Conservation (phyloP, 1,140 invertebrate genomes). For the Drosophila takahashii region DNA sequence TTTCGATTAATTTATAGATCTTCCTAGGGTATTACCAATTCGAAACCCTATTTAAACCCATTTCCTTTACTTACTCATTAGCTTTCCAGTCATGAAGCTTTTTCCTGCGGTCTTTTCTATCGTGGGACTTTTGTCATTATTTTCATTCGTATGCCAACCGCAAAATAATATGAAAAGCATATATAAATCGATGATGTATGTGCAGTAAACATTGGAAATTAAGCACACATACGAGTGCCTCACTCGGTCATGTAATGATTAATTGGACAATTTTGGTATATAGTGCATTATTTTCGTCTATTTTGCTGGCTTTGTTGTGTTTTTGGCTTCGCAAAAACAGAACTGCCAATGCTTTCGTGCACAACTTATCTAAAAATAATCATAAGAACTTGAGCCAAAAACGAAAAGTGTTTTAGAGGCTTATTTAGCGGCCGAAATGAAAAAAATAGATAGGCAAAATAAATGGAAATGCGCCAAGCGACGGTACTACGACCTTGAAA, state of each 20-base stretch:
- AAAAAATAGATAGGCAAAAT: conserved; percentile 29
- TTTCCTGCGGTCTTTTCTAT: conserved; percentile 25
- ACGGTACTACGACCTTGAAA: conserved; percentile 63
- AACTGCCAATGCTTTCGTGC: conserved; percentile 36
- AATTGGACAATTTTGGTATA: conserved; percentile 50
- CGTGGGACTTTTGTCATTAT: conserved; percentile 15
- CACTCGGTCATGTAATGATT: conserved; percentile 59
- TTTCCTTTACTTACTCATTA: conserved; percentile 17
- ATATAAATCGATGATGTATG: conserved; percentile 34
- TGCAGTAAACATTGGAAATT: conserved; percentile 2
- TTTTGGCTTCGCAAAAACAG: conserved; percentile 24
- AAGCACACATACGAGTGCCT: background rate
- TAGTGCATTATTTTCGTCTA: conserved; percentile 37
- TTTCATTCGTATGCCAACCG: conserved; percentile 16
- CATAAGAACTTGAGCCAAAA: conserved; percentile 77
- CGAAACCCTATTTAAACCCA: background rate
- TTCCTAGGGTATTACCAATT: conserved; percentile 5
- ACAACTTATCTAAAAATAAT: conserved; percentile 74
- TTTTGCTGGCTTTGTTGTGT: conserved; percentile 20
- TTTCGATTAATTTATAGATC: background rate
- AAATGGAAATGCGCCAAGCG: conserved; percentile 54
- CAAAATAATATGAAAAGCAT: conserved; percentile 28
- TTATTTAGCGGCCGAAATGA: conserved; percentile 25
- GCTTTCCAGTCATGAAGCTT: conserved; percentile 43
- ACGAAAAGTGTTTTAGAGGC: conserved; percentile 48